These are phyloP conservation scores for Erpetoichthys calabaricus DNA, from an alignment of 2,797 vertebrate species.

Conservation along the genomic window DNA sequence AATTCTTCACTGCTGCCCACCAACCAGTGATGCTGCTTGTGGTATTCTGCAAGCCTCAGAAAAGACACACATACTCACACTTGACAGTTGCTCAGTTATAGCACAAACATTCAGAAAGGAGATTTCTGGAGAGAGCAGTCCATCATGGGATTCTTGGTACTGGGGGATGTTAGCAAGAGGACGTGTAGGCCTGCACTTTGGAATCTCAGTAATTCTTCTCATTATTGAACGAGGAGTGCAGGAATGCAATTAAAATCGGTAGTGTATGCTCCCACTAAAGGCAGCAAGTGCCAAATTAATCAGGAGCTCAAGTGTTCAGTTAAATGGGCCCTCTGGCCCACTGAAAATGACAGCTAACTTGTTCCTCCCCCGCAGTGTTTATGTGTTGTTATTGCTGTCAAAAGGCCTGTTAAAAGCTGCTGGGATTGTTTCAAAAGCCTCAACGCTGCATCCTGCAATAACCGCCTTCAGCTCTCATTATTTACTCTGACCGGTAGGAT, in stretches of 20 bases:
- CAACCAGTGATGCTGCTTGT: not conserved
- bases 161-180: slow-evolving; percentile 6
- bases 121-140: not conserved
- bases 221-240: slow-evolving; percentile 44
- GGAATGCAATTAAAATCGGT: slow-evolving; percentile 47
- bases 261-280: slow-evolving; percentile 37
- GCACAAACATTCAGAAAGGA: too few relatives aligned
- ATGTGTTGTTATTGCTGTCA: too few relatives aligned
- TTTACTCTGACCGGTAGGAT: too few relatives aligned
- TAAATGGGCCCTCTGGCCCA: too few relatives aligned
- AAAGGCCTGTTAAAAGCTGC: too few relatives aligned
- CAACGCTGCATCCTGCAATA: too few relatives aligned
- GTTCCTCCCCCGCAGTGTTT: not conserved
- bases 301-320: not conserved
- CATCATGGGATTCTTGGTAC: not conserved
- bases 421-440: too few relatives aligned
- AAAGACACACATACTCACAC: not conserved
- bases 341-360: not conserved
- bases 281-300: not conserved
- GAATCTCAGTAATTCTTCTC: slow-evolving; percentile 49
- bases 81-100: too few relatives aligned
- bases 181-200: slow-evolving; percentile 16
- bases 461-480: too few relatives aligned
- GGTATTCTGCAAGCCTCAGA: not conserved
- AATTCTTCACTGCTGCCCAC: not conserved